Evolutionary conservation across 2,113 vertebrate species (phyloP), one percentile per base, ranked within the genome.

Genomic region (Pterocles gutturalis): DNA sequence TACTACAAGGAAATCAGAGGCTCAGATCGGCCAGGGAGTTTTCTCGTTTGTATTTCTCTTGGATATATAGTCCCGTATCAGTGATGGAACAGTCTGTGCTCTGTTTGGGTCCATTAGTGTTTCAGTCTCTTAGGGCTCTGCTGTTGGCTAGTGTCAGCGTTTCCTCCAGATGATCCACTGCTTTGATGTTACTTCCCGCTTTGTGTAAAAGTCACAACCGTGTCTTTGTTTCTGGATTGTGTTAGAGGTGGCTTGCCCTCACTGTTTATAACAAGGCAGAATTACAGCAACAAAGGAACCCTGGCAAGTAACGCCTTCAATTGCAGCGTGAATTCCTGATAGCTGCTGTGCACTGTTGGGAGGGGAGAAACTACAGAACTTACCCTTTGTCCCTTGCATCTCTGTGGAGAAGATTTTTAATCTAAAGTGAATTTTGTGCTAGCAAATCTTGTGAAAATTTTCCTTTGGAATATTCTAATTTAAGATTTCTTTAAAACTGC

Each of bases 141-240:
- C 46, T 83, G 77, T 77, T 91, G 69, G 33, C 53, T 46, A 21
- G 22, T 45, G 51, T 48, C 72, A 66, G 43, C 1, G 0, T 87
- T 96, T 94, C 87, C 69, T 92, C 80, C 87, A 91, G 64, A 70
- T 31, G 55, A 87, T 87, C 81, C 70, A 22, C 64, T 70, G 69
- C 89, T 94, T 95, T 89, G 91, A 78, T 93, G 83, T 95, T 67
- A 67, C 72, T 93, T 94, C 78, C 87, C 9, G 6, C 81, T 91
- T 62, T 80, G 61, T 79, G 65, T 49, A 11, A 5, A 34, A 84
- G 43, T 45, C 54, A 89, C 73, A 82, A 17, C 57, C 0, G 0
- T 8, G 12, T 31, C 89, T 91, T 93, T 92, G 87, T 79, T 84
- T 79, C 87, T 94, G 93, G 48, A 14, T 51, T 62, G 53, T 58